phyloP scores from a whole-genome alignment of 2,888 invertebrate genomes.

The Dusona sp. region DNA sequence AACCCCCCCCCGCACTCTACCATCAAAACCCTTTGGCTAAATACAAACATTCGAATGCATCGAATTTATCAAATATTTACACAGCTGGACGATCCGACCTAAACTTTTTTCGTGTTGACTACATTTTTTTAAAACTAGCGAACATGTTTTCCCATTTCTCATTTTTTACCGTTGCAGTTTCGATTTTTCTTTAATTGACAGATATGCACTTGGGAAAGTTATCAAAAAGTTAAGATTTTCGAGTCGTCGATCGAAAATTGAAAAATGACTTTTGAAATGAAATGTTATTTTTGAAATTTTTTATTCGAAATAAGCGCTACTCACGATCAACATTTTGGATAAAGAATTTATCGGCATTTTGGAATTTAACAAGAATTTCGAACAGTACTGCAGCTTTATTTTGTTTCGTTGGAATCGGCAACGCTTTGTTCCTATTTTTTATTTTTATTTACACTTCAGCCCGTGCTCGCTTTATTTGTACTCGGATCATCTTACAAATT shows the following conservation, averaged over 20 bases:
- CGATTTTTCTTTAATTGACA: neutral
- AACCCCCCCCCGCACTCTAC: neutral
- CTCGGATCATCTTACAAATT: no score
- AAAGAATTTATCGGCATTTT: no score
- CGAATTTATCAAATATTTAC: slow-evolving; percentile 13
- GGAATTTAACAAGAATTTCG: no score
- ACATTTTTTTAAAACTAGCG: neutral
- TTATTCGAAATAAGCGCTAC: neutral
- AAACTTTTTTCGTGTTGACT: neutral
- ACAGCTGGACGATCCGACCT: neutral
- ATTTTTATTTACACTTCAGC: neutral
- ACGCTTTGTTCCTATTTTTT: neutral
- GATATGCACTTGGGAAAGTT: neutral
- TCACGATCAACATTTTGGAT: no score
- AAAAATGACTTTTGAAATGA: no score
- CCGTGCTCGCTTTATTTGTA: no score
- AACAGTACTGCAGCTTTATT: neutral
- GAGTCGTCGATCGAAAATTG: no score
- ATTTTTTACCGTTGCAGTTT: neutral
- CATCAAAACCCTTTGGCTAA: slow-evolving; percentile 4
- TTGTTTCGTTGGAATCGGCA: neutral
- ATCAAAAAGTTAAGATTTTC: no score
- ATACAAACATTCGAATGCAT: slow-evolving; percentile 16
- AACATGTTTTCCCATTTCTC: no score
- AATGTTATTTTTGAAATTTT: neutral